Evolutionary conservation across 1,140 invertebrate species (phyloP).

Genomic region (Drosophila micromelanica): DNA sequence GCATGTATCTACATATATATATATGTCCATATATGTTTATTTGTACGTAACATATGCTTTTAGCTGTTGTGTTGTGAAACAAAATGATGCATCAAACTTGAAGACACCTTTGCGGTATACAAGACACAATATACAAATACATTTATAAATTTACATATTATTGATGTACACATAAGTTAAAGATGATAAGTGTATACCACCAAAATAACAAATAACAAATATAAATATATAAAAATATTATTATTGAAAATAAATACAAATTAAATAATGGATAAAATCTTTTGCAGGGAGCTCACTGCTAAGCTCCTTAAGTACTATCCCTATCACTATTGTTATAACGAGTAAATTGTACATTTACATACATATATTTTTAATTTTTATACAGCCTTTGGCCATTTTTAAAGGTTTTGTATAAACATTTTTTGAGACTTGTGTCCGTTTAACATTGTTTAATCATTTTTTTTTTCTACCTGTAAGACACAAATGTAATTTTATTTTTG

Average conservation of each 20-base stretch:
- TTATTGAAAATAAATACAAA: conserved; percentile 1
- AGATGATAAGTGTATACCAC: conserved; percentile 23
- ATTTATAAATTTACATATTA: conserved; percentile 15
- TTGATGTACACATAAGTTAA: conserved; percentile 12
- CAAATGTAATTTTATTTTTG: conserved; percentile 24
- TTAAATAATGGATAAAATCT: neutral
- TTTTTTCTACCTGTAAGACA: conserved; percentile 12
- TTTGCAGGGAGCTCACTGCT: conserved; percentile 11
- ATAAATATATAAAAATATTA: neutral
- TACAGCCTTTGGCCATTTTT: conserved; percentile 28
- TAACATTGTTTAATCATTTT: conserved; percentile 10
- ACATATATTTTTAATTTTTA: conserved; percentile 21
- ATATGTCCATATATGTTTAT: conserved; percentile 1
- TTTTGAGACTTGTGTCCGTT: conserved; percentile 8
- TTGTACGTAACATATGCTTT: conserved; percentile 19
- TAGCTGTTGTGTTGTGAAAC: conserved; percentile 26
- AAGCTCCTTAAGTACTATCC: conserved; percentile 21
- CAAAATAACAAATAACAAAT: conserved; percentile 9
- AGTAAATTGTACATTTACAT: conserved; percentile 13
- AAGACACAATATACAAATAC: conserved; percentile 19
- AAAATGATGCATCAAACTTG: neutral
- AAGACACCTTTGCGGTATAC: neutral
- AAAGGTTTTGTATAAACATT: neutral
- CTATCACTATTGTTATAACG: conserved; percentile 18
- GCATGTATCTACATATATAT: conserved; percentile 15